Evolutionary conservation across 1,140 invertebrate genomes (phyloP).

Genomic region (Drosophila lacteicornis): DNA sequence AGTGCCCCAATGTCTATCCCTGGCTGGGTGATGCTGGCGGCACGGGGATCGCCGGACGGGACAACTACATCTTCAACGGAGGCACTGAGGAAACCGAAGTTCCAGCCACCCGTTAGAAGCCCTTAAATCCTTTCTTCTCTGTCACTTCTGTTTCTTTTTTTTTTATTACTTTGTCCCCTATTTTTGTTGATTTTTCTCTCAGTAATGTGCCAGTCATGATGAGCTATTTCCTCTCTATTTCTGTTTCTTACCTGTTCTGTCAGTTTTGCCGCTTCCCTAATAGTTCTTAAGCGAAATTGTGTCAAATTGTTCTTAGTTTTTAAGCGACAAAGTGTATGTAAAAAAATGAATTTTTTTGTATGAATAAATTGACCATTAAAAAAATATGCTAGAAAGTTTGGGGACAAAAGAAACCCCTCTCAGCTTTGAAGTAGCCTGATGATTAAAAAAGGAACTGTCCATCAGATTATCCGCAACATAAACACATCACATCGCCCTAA

Average conservation of each 20-base stretch:
- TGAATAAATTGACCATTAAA: slow-evolving; percentile 62
- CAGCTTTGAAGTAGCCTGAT: not conserved
- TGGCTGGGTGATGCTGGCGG: slow-evolving; percentile 91
- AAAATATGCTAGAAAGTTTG: not conserved
- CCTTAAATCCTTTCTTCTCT: not conserved
- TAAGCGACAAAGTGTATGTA: slow-evolving; percentile 50
- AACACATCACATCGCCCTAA: not conserved
- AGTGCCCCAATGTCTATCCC: slow-evolving; percentile 91
- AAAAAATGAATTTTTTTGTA: slow-evolving; percentile 48
- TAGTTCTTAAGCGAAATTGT: slow-evolving; percentile 71
- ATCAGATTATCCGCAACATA: not conserved
- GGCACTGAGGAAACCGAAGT: not conserved
- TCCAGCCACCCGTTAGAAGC: not conserved
- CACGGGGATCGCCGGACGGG: slow-evolving; percentile 90
- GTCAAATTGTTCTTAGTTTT: slow-evolving; percentile 70
- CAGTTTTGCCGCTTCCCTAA: slow-evolving; percentile 14
- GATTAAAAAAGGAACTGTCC: not conserved
- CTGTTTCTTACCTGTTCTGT: slow-evolving; percentile 5
- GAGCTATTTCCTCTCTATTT: slow-evolving; percentile 11
- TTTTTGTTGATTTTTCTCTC: slow-evolving; percentile 15
- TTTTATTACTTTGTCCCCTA: not conserved
- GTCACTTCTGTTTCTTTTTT: not conserved
- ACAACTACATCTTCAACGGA: slow-evolving; percentile 89
- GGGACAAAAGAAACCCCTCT: too few relatives aligned
- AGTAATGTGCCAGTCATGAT: slow-evolving; percentile 54